Base-by-base conservation (phyloP, 1,140 invertebrate species). In the Reticulitermes speratus region DNA sequence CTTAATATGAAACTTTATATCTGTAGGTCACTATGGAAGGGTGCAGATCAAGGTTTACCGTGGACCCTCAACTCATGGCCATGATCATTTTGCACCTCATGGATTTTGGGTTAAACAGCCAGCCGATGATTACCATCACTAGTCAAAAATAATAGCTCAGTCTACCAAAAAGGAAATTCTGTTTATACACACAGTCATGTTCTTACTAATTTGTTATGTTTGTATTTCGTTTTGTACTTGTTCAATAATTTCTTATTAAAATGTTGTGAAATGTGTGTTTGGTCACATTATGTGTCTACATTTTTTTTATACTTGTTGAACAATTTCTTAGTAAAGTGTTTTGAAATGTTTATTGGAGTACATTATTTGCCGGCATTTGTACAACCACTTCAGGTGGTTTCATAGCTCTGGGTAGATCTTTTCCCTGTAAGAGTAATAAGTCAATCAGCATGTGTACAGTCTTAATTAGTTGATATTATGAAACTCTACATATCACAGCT, bases 101-200 rank as follows among this genome's bases (percentile, higher is more conserved):
- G 95, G 95, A 23, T 95, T 93, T 89, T 95, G 94, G 94, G 93
- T 95, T 30, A 95, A 95, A 88, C 95, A 95, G 88, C 94, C 95
- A 30, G 87, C 87, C 12, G 87, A 87, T 83, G 85, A 87, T 52
- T 69, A 85, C 69, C 87, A 85, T 82, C 59, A 87, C 65, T 75
- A 75, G 65, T 75, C 52, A 55, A 55, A 16, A 55, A 55, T 14
- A 55, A 21, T 55, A 55, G 5, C 65, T 75, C n/a, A n/a, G 8
- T 75, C 25, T 75, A 30, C 6, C n/a, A 30, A 9, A 75, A 75
- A 38, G 0, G 25, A n/a, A 30, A n/a, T 30, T 75, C 1, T 75
- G 65, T 75, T 75, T 75, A 75, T 30, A 75, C 7, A 75, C 7
- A 30, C 14, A 75, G 65, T 75, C 65, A 75, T 25, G 9, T 30